Conservation (phyloP, 2,888 invertebrate species). For the Oxyscelio sp. region DNA sequence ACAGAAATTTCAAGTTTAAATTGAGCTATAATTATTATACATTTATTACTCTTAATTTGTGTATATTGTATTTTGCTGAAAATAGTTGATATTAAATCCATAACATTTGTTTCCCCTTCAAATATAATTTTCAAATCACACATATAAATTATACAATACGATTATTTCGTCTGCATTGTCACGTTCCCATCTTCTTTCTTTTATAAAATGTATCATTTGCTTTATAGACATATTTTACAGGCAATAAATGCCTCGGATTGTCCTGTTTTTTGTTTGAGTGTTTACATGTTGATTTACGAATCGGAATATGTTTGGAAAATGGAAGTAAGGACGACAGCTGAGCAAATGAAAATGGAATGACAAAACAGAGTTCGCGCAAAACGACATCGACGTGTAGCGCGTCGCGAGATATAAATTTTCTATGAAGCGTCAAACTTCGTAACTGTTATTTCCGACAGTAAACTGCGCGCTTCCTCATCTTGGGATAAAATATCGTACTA, state of each 20-base stretch:
- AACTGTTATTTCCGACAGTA: conserved; percentile 73
- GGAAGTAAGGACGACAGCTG: conserved; percentile 36
- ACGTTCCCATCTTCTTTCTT: background rate
- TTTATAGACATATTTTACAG: background rate
- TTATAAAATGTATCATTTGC: conserved; percentile 2
- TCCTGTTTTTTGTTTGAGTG: conserved; percentile 5
- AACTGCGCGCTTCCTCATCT: conserved; percentile 64
- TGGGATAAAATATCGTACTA: conserved; percentile 60
- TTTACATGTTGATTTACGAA: conserved; percentile 39
- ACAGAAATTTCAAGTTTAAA: no score
- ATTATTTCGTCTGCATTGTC: no score
- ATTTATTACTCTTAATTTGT: no score
- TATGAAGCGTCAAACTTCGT: conserved; percentile 72
- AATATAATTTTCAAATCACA: no score
- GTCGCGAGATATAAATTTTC: conserved; percentile 72
- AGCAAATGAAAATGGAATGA: conserved; percentile 58
- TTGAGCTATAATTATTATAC: no score
- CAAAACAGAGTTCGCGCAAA: conserved; percentile 42
- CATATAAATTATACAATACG: no score
- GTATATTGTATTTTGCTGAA: no score
- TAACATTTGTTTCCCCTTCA: no score
- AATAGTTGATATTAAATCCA: no score
- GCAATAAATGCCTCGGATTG: background rate
- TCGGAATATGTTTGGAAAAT: conserved; percentile 40
- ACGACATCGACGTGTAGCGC: conserved; percentile 31